Base-by-base conservation (phyloP, 2,113 vertebrate genomes). In the Platichthys stellatus region DNA sequence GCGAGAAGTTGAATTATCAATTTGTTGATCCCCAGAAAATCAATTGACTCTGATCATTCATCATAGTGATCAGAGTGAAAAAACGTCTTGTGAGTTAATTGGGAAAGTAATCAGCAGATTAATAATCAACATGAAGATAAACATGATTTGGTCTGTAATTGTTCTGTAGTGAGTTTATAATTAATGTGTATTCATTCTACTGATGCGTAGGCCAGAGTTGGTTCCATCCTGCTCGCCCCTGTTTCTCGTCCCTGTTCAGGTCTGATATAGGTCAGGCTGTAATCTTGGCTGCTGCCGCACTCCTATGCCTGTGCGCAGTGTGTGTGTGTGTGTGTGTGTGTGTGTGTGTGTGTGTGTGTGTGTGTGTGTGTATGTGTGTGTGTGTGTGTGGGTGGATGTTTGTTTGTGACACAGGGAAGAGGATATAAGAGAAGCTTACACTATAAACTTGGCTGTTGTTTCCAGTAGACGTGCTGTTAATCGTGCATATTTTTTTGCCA, bases 361-460 rank as follows among this genome's bases (percentile, higher is more conserved):
- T 66, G 40, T 84, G 67, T 62, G 35, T 38, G 35, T 38, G 8
- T 38, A 24, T 66, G 31, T 84, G 67, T 62, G 8, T 38, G 35
- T 38, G 9, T 38, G 28, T 66, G 40, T 82, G 67, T 58, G 76
- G 53, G 65, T 26, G 74, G 59, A 51, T 69, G 73, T 75, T 67
- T 63, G 74, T 68, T 60, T 63, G 82, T 75, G 78, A 77, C 80
- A 74, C n/a, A 9, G 74, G 31, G 31, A 66, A 54, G 54, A 78
- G 54, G 63, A 90, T 83, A 43, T 57, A 67, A 86, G 67, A 76
- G 70, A 63, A 77, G 77, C 35, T 83, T 17, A 51, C 47, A 70
- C 72, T 63, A 70, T 65, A 69, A 73, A 80, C 68, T 74, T 83
- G 72, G 69, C 78, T 70, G 75, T 54, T 81, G 72, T 61, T 72